Conservation (phyloP, 2,888 invertebrate species). For the Oscheius sp. region DNA sequence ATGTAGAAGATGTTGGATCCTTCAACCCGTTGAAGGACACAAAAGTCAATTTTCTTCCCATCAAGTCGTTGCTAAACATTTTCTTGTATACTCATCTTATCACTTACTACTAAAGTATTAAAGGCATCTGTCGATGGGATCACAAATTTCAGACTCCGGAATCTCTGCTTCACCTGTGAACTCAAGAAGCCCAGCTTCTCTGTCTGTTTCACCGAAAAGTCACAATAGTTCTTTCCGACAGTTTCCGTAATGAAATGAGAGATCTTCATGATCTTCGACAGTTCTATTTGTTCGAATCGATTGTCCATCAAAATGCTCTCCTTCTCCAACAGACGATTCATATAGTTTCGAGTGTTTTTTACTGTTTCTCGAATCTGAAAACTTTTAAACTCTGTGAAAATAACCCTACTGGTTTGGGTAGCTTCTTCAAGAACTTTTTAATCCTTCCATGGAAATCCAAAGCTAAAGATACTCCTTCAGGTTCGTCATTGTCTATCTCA, state of each 20-base stretch:
- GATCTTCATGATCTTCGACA: slow-evolving; percentile 32
- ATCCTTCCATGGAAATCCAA: background rate
- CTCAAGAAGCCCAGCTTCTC: background rate
- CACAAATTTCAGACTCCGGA: slow-evolving; percentile 2
- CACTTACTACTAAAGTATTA: slow-evolving; percentile 1
- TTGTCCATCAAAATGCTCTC: slow-evolving; percentile 37
- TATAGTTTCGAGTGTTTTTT: slow-evolving; percentile 30
- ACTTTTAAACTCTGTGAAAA: background rate
- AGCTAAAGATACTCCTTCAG: too few species aligned
- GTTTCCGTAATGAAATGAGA: slow-evolving; percentile 42
- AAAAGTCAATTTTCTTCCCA: slow-evolving; percentile 30
- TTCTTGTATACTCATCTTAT: background rate
- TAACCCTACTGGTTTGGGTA: slow-evolving; percentile 11
- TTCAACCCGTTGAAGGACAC: slow-evolving; percentile 24
- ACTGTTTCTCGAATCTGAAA: slow-evolving; percentile 31
- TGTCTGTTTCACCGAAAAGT: background rate
- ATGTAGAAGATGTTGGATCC: slow-evolving; percentile 30
- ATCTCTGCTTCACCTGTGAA: background rate
- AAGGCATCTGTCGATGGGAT: background rate
- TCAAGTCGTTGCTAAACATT: slow-evolving; percentile 29
- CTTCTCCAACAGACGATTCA: slow-evolving; percentile 38
- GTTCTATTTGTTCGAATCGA: slow-evolving; percentile 31
- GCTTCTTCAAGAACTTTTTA: background rate
- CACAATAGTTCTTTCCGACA: slow-evolving; percentile 11
- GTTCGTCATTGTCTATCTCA: background rate